phyloP scores from a whole-genome alignment of 2,113 vertebrate species.

The Proteles cristata region DNA sequence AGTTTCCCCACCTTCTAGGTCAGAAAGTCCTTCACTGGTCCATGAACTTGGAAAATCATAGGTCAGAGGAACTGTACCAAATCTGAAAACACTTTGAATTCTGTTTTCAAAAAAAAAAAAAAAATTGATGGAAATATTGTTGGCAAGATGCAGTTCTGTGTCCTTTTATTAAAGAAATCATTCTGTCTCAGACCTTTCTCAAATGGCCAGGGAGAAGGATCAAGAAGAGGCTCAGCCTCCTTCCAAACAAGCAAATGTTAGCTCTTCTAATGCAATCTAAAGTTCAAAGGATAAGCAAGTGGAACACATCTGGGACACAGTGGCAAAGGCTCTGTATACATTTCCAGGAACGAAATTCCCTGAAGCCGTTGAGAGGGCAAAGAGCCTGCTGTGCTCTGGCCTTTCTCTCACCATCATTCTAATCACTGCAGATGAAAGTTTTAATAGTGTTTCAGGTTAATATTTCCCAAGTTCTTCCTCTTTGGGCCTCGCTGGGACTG shows the following conservation, averaged over 20 bases:
- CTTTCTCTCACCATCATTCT: not conserved
- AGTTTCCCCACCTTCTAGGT: not conserved
- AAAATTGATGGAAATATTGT: not conserved
- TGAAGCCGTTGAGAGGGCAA: conserved; percentile 15
- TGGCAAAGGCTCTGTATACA: conserved; percentile 72
- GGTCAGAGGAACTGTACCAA: not conserved
- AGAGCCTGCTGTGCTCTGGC: not conserved
- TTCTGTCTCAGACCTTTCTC: conserved; percentile 63
- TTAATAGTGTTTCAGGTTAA: not conserved
- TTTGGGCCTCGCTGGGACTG: not conserved
- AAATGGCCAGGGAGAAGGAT: conserved; percentile 63
- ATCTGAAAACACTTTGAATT: conserved; percentile 42
- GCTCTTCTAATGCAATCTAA: conserved; percentile 77
- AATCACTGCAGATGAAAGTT: not conserved
- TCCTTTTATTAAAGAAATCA: conserved; percentile 47
- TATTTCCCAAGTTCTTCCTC: not conserved
- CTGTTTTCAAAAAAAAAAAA: not conserved
- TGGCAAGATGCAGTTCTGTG: not conserved
- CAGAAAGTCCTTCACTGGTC: not conserved
- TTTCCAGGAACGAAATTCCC: conserved; percentile 61
- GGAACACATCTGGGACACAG: conserved; percentile 63
- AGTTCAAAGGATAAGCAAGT: conserved; percentile 75
- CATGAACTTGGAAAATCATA: not conserved
- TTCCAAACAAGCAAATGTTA: conserved; percentile 75
- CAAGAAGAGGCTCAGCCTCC: not conserved